A percentile compares a stretch with the other conserved stretches of the same genome.
These are phyloP conservation scores for Parelbella ahira DNA, from an alignment of 2,888 invertebrate species.

Conservation along the genomic window DNA sequence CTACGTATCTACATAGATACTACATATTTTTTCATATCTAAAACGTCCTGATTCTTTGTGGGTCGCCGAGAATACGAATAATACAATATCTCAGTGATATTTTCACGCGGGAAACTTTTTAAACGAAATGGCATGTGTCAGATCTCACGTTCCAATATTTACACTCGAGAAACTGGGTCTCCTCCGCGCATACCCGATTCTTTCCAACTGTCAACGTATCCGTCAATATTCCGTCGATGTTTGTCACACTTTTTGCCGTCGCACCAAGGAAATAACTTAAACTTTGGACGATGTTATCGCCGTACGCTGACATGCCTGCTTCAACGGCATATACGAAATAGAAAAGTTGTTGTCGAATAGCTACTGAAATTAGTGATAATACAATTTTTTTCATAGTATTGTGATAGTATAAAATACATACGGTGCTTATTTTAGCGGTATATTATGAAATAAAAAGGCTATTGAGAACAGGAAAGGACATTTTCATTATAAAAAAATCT, in stretches of 20 bases:
- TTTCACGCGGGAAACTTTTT: slow-evolving; percentile 14
- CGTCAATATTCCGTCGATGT: slow-evolving; percentile 52
- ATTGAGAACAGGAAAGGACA: too few species aligned
- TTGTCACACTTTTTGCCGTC: slow-evolving; percentile 37
- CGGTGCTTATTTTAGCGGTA: too few species aligned
- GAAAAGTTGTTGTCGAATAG: slow-evolving; percentile 9
- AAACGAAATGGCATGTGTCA: slow-evolving; percentile 21
- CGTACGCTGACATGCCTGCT: slow-evolving; percentile 13
- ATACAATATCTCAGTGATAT: slow-evolving; percentile 12
- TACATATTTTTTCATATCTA: not conserved
- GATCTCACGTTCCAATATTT: slow-evolving; percentile 25
- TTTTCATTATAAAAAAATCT: too few species aligned
- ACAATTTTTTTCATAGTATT: too few species aligned
- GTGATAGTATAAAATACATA: too few species aligned
- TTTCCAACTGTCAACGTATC: slow-evolving; percentile 52
- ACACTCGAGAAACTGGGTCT: slow-evolving; percentile 19
- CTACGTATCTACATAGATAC: too few species aligned
- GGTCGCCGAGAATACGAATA: slow-evolving; percentile 1
- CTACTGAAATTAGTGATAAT: not conserved
- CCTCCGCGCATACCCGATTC: slow-evolving; percentile 54
- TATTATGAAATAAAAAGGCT: too few species aligned
- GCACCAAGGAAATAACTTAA: slow-evolving; percentile 47
- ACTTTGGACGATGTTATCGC: slow-evolving; percentile 37
- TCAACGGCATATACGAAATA: slow-evolving; percentile 10
- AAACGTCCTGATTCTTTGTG: not conserved